phyloP scores from a whole-genome alignment of 2,113 vertebrate genomes.

The human region GRCh38 chr3:97811501-97812000 shows the following conservation, averaged over 20 bases:
- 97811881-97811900: background rate
- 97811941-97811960: background rate
- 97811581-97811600: background rate
- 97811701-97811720: background rate
- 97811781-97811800: background rate
- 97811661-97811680: background rate
- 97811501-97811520: background rate
- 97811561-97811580: background rate
- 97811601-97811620: background rate
- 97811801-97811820: background rate
- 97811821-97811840: background rate
- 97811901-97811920: background rate
- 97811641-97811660: background rate
- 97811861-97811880: background rate
- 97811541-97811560: background rate
- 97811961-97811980: background rate
- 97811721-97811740: background rate
- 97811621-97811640: background rate
- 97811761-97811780: background rate
- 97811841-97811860: background rate
- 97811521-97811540: background rate
- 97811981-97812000: background rate
- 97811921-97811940: background rate
- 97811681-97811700: background rate
- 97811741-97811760: background rate